A percentile compares a stretch with the other conserved stretches of the same genome.
phyloP scores from a whole-genome alignment of 2,797 vertebrate genomes.

The Balearica regulorum region DNA sequence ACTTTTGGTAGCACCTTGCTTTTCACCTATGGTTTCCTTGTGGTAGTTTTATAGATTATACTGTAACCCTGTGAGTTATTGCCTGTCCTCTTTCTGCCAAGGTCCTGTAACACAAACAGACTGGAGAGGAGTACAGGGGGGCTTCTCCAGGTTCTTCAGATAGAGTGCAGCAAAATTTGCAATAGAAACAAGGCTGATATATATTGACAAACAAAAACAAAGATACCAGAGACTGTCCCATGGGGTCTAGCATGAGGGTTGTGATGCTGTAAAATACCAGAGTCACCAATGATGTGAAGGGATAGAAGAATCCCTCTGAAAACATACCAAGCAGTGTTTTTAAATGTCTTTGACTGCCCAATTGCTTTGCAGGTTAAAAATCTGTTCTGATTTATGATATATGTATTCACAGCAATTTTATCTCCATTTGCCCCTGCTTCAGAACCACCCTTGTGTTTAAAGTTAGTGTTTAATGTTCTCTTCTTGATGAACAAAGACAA shows the following conservation, averaged over 20 bases:
- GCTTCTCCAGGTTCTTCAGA: neutral
- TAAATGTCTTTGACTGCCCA: neutral
- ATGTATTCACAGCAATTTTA: neutral
- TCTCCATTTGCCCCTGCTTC: neutral
- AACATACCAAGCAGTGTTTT: neutral
- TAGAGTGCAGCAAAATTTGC: neutral
- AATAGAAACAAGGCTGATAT: neutral
- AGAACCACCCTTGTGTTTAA: neutral
- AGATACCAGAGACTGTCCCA: neutral
- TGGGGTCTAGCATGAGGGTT: neutral
- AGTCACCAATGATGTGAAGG: neutral
- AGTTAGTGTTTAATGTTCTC: neutral
- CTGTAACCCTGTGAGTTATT: neutral
- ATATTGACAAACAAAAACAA: neutral
- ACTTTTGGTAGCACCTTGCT: neutral
- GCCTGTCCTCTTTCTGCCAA: neutral
- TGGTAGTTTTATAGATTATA: neutral
- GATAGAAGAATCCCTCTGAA: neutral
- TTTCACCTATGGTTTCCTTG: neutral
- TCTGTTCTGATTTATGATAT: neutral
- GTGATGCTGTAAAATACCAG: neutral
- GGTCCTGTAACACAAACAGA: neutral
- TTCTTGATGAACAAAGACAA: neutral
- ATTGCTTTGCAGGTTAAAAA: neutral
- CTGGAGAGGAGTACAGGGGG: rapidly evolving